Percentiles rank a stretch among this genome's conserved stretches.
phyloP scores from a whole-genome alignment of 2,888 invertebrate genomes.

The Cosmia trapezina region DNA sequence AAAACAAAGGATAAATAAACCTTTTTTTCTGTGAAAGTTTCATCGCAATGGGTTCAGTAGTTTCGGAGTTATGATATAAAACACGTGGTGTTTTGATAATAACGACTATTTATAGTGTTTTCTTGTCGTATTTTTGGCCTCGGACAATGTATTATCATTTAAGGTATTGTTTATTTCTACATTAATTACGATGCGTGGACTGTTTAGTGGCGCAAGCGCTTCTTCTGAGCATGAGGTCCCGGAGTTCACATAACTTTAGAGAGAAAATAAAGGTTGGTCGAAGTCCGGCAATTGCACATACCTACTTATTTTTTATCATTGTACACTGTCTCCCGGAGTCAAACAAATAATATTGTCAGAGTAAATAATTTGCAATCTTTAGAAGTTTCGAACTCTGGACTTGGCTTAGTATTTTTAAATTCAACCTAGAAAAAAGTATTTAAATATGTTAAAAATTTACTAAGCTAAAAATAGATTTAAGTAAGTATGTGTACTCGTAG shows the following conservation, averaged over 20 bases:
- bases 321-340: too few relatives aligned
- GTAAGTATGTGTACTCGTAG: too few relatives aligned
- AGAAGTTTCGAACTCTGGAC: constrained; percentile 4
- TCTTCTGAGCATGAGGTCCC: not conserved
- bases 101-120: constrained; percentile 1
- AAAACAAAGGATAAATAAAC: too few relatives aligned
- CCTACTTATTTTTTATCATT: too few relatives aligned
- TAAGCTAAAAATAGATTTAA: too few relatives aligned
- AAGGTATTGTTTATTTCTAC: not conserved
- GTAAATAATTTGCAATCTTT: constrained; percentile 28
- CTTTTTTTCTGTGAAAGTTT: constrained; percentile 3
- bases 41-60: constrained; percentile 18
- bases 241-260: too few relatives aligned
- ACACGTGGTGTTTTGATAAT: constrained; percentile 36
- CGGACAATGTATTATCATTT: not conserved
- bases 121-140: not conserved
- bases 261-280: too few relatives aligned
- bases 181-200: not conserved
- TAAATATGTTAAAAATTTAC: too few relatives aligned
- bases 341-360: too few relatives aligned
- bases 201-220: too few relatives aligned
- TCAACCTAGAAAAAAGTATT: constrained; percentile 4
- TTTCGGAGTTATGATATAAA: constrained; percentile 12
- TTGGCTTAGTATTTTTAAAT: constrained; percentile 4
- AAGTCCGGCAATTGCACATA: too few relatives aligned